A percentile compares a stretch with the other conserved stretches of the same genome.
Conservation (phyloP, 2,888 invertebrate species). For the Lepidochrysops patricia region DNA sequence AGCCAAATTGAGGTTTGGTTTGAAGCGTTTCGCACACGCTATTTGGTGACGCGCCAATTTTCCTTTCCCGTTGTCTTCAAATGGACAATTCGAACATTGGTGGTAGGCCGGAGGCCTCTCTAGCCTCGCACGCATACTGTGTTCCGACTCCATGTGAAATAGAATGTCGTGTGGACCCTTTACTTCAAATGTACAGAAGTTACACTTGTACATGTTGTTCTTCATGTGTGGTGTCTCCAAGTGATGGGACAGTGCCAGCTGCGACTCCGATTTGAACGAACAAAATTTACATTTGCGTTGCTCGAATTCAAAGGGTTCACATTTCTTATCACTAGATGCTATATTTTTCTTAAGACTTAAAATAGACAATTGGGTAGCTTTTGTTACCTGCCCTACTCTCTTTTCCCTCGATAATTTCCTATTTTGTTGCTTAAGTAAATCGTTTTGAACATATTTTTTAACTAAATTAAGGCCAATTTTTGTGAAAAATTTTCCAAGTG, state of each 20-base stretch:
- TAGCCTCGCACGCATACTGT: constrained; percentile 86
- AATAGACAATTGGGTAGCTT: constrained; percentile 84
- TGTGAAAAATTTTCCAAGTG: constrained; percentile 92
- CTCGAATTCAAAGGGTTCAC: constrained; percentile 83
- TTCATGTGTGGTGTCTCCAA: constrained; percentile 94
- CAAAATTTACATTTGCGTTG: constrained; percentile 91
- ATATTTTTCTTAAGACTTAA: constrained; percentile 88
- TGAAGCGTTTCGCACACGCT: constrained; percentile 91
- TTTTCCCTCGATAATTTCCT: constrained; percentile 84
- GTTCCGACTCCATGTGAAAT: constrained; percentile 93
- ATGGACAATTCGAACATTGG: constrained; percentile 94
- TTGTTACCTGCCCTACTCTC: constrained; percentile 75
- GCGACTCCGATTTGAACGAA: constrained; percentile 91
- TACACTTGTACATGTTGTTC: constrained; percentile 89
- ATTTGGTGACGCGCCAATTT: constrained; percentile 91
- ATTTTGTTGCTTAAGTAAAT: constrained; percentile 89
- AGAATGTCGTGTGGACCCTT: constrained; percentile 90
- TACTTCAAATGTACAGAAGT: constrained; percentile 87
- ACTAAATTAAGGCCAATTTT: constrained; percentile 93
- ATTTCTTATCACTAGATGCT: constrained; percentile 89
- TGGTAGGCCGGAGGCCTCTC: constrained; percentile 91
- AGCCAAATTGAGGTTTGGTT: constrained; percentile 88
- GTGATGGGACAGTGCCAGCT: constrained; percentile 88
- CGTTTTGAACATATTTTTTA: constrained; percentile 95
- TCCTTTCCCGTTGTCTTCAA: constrained; percentile 94